Percentiles rank a stretch among this genome's conserved stretches.
Conservation (phyloP, 2,113 vertebrate genomes). For the Podarcis cretensis region DNA sequence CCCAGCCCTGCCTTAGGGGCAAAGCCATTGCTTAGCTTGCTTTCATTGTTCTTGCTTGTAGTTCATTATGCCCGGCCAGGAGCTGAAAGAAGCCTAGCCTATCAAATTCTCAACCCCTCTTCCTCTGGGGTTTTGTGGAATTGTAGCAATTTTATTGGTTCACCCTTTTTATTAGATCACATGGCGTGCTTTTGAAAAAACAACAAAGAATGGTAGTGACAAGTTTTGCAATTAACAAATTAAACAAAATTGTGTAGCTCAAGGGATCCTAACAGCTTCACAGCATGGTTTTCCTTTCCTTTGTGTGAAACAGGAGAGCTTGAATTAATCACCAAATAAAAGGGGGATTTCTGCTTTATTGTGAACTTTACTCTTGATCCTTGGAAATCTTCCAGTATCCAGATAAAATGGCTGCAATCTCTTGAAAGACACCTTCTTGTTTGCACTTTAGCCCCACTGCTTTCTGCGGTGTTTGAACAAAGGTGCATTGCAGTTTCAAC, state of each 20-base stretch:
- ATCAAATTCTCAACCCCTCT: neutral
- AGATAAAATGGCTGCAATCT: neutral
- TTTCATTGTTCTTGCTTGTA: neutral
- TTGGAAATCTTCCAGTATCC: neutral
- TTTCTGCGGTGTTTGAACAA: neutral
- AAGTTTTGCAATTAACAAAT: neutral
- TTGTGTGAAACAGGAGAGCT: neutral
- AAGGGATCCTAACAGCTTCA: neutral
- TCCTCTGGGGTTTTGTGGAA: neutral
- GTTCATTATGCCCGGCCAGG: neutral
- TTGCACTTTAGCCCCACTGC: neutral
- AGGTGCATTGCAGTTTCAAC: slow-evolving; percentile 16
- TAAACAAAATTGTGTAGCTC: neutral
- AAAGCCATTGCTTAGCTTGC: neutral
- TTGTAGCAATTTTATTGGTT: neutral
- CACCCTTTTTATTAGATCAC: neutral
- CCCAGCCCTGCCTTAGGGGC: too few relatives aligned
- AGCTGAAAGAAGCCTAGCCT: neutral
- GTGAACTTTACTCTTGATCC: neutral
- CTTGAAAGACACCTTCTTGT: rapidly evolving
- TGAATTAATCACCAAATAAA: neutral
- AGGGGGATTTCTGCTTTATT: neutral
- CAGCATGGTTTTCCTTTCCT: too few relatives aligned
- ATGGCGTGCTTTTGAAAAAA: neutral
- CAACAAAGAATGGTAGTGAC: neutral